These are phyloP conservation scores for Heteromurus nitidus DNA, from an alignment of 2,888 invertebrate species.

Conservation along the genomic window DNA sequence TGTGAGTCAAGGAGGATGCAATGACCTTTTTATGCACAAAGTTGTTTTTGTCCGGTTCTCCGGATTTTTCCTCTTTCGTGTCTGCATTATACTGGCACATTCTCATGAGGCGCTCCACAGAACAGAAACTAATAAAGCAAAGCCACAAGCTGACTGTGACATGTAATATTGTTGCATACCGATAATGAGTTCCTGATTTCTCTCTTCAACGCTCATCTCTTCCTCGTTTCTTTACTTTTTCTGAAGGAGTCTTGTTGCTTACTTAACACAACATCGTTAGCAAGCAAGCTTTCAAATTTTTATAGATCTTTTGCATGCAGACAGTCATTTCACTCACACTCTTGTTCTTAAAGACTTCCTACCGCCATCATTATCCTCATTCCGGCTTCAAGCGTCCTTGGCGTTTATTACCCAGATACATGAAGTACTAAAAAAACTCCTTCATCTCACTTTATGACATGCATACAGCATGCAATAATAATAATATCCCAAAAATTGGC, in stretches of 20 bases:
- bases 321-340: not conserved
- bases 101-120: too few species aligned
- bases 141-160: conserved; percentile 6
- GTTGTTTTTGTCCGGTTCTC: conserved; percentile 38
- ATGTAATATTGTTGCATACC: conserved; percentile 20
- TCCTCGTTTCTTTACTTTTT: not conserved
- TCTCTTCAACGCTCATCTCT: not conserved
- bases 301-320: not conserved
- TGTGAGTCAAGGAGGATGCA: conserved; percentile 18
- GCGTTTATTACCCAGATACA: conserved; percentile 32
- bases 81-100: not conserved
- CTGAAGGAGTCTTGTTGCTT: not conserved
- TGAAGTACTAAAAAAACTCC: too few species aligned
- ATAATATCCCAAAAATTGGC: too few species aligned
- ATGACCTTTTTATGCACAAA: conserved; percentile 42
- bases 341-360: not conserved
- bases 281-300: not conserved
- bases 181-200: conserved; percentile 22
- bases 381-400: conserved; percentile 28
- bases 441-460: too few species aligned
- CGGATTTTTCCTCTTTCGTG: conserved; percentile 22
- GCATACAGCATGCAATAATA: too few species aligned
- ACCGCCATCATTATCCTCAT: not conserved
- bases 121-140: conserved; percentile 17
- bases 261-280: not conserved